Evolutionary conservation across 1,140 invertebrate species (phyloP), one percentile per base, ranked within the genome.

Genomic region (Caenorhabditis inopinata): DNA sequence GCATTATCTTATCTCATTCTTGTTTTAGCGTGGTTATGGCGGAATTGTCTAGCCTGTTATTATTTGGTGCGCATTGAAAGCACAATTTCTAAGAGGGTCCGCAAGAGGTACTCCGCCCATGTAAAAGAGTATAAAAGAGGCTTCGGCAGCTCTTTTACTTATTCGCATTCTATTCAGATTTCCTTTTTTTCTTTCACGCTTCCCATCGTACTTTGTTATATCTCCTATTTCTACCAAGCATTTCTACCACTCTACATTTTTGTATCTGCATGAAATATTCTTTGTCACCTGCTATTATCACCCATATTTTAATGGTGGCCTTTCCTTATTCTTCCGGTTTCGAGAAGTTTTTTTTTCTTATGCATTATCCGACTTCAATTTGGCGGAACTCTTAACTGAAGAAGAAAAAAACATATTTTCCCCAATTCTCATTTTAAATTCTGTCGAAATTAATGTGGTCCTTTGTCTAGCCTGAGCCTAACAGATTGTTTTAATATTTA

Each of bases 101-200:
- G 29, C 25, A 38, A 29, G 32, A 25, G 1, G 32, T 38, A 38
- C 58, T 27, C 58, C 58, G 58, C 58, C 58, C 58, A 68, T 68
- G 32, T 35, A 9, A 7, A n/a, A n/a, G 12, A 38, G 32, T 38
- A 38, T 38, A 38, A 68, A 38, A 38, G 58, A 38, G 18, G 12
- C 58, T 21, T 9, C 32, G 11, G n/a, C 32, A 38, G 58, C 58
- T 68, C 58, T 68, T 68, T 68, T 32, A 68, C 58, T 68, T 68
- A 32, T 58, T 58, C 51, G 7, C 58, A 68, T 35, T n/a, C n/a
- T n/a, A n/a, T n/a, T 42, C 58, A 5, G 58, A 68, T 68, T 68
- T 68, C 58, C n/a, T 21, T 42, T 42, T n/a, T 42, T 68, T 42
- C 32, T 38, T 68, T 38, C 32, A 21, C 27, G 27, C 53, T 58